Percentiles rank a stretch among this genome's conserved stretches.
Evolutionary conservation across 2,113 vertebrate genomes (phyloP).

Genomic region (Gracilinanus agilis): DNA sequence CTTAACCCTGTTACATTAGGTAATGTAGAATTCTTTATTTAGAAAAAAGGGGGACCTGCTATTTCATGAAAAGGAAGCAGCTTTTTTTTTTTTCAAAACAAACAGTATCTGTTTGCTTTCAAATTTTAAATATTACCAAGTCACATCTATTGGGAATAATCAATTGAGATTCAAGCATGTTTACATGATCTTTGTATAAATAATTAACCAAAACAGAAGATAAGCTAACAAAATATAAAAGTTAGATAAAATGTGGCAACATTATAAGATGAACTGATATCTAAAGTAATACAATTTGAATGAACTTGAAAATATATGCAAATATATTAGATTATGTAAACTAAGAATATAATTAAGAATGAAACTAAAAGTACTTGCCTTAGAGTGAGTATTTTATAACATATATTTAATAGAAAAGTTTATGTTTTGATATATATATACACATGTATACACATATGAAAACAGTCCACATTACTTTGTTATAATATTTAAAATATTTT

Average conservation of each 20-base stretch:
- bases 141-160: conserved; percentile 40
- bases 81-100: conserved; percentile 32
- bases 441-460: conserved; percentile 3
- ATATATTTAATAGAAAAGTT: conserved; percentile 45
- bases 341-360: conserved; percentile 57
- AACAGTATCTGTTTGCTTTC: conserved; percentile 58
- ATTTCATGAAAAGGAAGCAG: conserved; percentile 41
- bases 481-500: conserved; percentile 1
- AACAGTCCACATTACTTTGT: neutral
- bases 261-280: conserved; percentile 49
- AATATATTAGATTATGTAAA: conserved; percentile 59
- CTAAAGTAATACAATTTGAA: conserved; percentile 50
- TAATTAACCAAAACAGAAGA: conserved; percentile 68
- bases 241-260: conserved; percentile 20
- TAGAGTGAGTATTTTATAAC: conserved; percentile 34
- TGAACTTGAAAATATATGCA: conserved; percentile 50
- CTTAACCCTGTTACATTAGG: neutral
- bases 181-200: conserved; percentile 58
- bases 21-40: conserved; percentile 17
- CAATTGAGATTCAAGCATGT: conserved; percentile 43
- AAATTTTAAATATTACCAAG: conserved; percentile 63
- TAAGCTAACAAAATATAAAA: conserved; percentile 57
- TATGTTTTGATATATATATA: conserved; percentile 34
- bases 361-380: conserved; percentile 16
- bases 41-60: conserved; percentile 1